These are phyloP conservation scores for Hofmannophila pseudospretella DNA, from an alignment of 2,888 invertebrate genomes.

Conservation along the genomic window DNA sequence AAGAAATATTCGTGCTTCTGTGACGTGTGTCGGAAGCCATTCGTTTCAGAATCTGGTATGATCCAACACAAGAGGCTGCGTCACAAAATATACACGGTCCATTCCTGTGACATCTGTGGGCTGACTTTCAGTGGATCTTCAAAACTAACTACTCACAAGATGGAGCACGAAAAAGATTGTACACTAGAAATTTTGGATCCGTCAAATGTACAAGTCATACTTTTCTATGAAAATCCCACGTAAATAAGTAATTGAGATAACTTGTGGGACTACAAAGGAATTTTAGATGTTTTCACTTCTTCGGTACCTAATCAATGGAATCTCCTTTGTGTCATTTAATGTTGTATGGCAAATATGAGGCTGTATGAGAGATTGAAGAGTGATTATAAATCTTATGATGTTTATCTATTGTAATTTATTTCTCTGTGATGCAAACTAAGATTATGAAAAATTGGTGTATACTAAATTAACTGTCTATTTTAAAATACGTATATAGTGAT, in stretches of 20 bases:
- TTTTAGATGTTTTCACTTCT: background rate
- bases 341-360: background rate
- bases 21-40: conserved; percentile 1
- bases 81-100: background rate
- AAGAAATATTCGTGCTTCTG: conserved; percentile 1
- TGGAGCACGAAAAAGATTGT: background rate
- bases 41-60: conserved; percentile 3
- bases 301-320: background rate
- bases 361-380: too few species aligned
- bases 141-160: background rate
- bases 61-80: background rate
- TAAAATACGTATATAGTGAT: background rate
- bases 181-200: background rate
- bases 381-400: too few species aligned
- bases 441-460: background rate
- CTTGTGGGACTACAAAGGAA: background rate
- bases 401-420: background rate
- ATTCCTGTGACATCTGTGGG: conserved; percentile 2
- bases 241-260: background rate
- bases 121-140: background rate
- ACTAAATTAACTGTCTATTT: too few species aligned
- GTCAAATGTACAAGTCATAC: background rate
- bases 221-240: background rate
- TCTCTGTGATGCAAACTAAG: background rate
- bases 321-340: background rate